These are phyloP conservation scores for Narcine bancroftii DNA, from an alignment of 2,113 vertebrate genomes.

Conservation along the genomic window DNA sequence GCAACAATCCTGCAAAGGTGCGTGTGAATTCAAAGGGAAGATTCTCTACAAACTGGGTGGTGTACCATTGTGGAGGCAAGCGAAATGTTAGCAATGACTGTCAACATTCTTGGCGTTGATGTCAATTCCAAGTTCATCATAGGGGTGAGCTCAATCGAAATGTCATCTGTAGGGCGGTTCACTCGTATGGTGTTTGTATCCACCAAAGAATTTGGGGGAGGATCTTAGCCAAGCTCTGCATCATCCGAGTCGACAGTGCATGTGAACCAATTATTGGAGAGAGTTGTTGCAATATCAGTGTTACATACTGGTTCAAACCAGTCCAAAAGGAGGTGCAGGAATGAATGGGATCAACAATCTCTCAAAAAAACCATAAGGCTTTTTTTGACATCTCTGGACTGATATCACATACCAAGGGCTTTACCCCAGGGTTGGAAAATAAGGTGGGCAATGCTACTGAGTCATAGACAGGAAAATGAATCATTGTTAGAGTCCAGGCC, in stretches of 20 bases:
- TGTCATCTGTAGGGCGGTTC: not conserved
- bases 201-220: not conserved
- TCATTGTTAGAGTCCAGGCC: not conserved
- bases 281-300: not conserved
- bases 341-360: not conserved
- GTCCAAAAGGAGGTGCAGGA: not conserved
- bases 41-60: not conserved
- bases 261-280: not conserved
- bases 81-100: not conserved
- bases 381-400: not conserved
- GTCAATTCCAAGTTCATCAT: not conserved
- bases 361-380: not conserved
- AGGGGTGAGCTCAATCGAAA: not conserved
- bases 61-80: not conserved
- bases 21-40: not conserved
- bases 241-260: too few relatives aligned
- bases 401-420: not conserved
- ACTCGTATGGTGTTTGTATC: not conserved
- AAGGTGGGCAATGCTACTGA: too few relatives aligned
- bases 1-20: not conserved
- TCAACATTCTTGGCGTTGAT: not conserved
- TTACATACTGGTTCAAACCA: not conserved
- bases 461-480: not conserved
- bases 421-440: not conserved
- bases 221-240: not conserved